These are phyloP conservation scores for Drosophila gaucha DNA, from an alignment of 2,888 invertebrate genomes.

Conservation along the genomic window DNA sequence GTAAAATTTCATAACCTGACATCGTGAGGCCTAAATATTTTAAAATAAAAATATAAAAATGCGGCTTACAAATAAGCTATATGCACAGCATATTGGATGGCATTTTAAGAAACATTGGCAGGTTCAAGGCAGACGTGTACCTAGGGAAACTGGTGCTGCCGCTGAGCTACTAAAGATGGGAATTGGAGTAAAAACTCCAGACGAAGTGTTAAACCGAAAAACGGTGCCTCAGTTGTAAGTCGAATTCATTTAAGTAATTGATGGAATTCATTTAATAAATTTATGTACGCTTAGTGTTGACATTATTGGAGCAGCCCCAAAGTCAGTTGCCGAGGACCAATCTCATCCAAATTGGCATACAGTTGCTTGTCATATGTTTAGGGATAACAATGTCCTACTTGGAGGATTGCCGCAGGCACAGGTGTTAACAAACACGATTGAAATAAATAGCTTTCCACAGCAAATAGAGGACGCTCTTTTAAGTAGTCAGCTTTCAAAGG, in stretches of 20 bases:
- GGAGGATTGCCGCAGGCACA: conserved; percentile 92
- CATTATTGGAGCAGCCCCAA: conserved; percentile 35
- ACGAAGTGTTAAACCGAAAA: conserved; percentile 86
- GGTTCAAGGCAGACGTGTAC: conserved; percentile 87
- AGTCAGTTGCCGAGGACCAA: conserved; percentile 85
- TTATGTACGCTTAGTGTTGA: conserved; percentile 40
- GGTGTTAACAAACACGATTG: conserved; percentile 91
- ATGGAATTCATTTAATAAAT: background rate
- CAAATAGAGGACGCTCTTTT: conserved; percentile 86
- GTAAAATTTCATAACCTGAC: conserved; percentile 49
- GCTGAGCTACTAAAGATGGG: conserved; percentile 86
- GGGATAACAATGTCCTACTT: conserved; percentile 88
- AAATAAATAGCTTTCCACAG: conserved; percentile 87
- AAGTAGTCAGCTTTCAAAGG: conserved; percentile 85
- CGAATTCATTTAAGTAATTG: background rate
- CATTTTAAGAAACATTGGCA: conserved; percentile 91
- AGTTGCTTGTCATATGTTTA: conserved; percentile 87
- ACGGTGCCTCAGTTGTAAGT: conserved; percentile 51
- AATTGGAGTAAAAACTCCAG: conserved; percentile 87
- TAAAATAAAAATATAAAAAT: conserved; percentile 84
- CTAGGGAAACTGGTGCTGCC: conserved; percentile 86
- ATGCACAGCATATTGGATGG: conserved; percentile 90
- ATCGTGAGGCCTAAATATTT: conserved; percentile 9
- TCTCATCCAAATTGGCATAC: conserved; percentile 89
- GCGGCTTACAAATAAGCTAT: conserved; percentile 88